Base-by-base conservation (phyloP, 2,113 vertebrate species). In the Ifrita kowaldi region DNA sequence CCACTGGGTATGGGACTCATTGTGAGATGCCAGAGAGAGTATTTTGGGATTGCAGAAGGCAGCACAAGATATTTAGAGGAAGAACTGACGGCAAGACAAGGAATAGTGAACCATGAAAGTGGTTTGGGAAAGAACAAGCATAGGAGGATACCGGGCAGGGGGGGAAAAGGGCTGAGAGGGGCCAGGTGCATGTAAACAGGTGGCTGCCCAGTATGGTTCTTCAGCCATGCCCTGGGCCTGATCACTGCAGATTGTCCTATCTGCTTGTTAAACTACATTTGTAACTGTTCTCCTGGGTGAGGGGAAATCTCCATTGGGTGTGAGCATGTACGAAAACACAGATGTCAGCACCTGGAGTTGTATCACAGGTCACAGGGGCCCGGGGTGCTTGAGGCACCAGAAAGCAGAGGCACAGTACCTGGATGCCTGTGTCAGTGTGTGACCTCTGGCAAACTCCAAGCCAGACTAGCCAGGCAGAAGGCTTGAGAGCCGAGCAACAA, bases 241-340 rank as follows among this genome's bases (percentile, higher is more conserved):
- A 53, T 68, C 64, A 13, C 26, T 70, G 37, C 28, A 60, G 42
- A 35, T 16, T 47, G 24, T 39, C n/a, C 46, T 49, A 6, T 19
- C 28, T n/a, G 52, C 63, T 56, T 55, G 20, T 56, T 79, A 60
- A 82, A 68, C 18, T 27, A 11, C 49, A 39, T 39, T 42, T 76
- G 20, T 26, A 62, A 60, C n/a, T 69, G 9, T 47, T 74, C 49
- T 70, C 56, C 69, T 33, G 32, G 23, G 22, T 49, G 46, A 69
- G 20, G 11, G 30, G 21, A 32, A 33, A 20, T 55, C 26, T 71
- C 35, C 23, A 2, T 6, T 24, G 3, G 7, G 23, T 2, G 16
- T 12, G 35, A 50, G 47, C 5, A 7, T 3, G 15, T 20, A 13
- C 1, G 2, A 32, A 82, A 65, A n/a, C 0, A 0, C 1, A 35